phyloP scores from a whole-genome alignment of 2,797 vertebrate genomes.

The Brachyrhaphis roseni region DNA sequence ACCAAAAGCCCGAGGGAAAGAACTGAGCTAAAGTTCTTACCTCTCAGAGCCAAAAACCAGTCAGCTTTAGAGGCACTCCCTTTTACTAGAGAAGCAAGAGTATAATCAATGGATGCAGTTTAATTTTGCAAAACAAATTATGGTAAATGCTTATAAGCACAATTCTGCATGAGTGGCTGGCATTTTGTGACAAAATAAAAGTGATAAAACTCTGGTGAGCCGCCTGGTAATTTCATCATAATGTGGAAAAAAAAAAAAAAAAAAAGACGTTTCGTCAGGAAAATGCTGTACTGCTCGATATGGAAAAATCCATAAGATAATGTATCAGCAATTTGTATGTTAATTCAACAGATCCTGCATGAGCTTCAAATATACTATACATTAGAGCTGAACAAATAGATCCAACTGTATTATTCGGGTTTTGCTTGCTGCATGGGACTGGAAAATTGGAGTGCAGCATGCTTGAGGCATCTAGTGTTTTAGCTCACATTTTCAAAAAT shows the following conservation, averaged over 20 bases:
- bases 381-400: conserved; percentile 76
- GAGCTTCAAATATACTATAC: conserved; percentile 63
- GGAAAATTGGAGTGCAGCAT: conserved; percentile 56
- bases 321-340: conserved; percentile 78
- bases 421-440: conserved; percentile 46
- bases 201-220: conserved; percentile 68
- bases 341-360: conserved; percentile 71
- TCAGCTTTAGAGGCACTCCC: conserved; percentile 40
- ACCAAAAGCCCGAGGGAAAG: conserved; percentile 64
- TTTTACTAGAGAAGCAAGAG: conserved; percentile 43
- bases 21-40: conserved; percentile 62
- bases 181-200: conserved; percentile 71
- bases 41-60: conserved; percentile 51
- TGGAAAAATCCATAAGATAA: conserved; percentile 65
- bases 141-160: conserved; percentile 65
- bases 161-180: conserved; percentile 57
- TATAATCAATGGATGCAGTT: conserved; percentile 47
- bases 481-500: conserved; percentile 64
- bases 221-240: conserved; percentile 70
- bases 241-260: conserved; percentile 60
- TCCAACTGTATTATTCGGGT: conserved; percentile 56
- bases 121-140: conserved; percentile 56
- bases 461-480: conserved; percentile 69
- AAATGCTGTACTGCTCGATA: conserved; percentile 64
- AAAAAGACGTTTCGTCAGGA: conserved; percentile 49